Evolutionary conservation across 2,113 vertebrate species (phyloP).

Genomic region (Nannobrachium achirus): DNA sequence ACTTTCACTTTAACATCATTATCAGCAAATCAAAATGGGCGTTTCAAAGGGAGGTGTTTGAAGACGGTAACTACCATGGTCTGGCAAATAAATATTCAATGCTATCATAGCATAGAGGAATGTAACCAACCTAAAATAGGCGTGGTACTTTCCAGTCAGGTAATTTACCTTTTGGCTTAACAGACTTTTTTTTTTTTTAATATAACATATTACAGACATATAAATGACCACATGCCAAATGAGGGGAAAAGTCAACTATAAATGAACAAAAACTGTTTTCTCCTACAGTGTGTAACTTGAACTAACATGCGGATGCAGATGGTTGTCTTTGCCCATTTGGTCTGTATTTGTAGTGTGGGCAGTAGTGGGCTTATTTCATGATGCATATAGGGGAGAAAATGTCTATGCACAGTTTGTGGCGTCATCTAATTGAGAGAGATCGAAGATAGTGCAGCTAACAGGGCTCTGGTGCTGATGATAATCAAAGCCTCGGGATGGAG

Average conservation of each 20-base stretch:
- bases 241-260: constrained; percentile 20
- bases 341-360: constrained; percentile 50
- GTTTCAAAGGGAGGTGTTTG: constrained; percentile 63
- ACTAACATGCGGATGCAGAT: constrained; percentile 55
- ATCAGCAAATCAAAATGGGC: constrained; percentile 55
- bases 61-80: constrained; percentile 59
- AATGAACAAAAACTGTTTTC: constrained; percentile 27
- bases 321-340: constrained; percentile 61
- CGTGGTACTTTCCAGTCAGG: constrained; percentile 53
- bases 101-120: constrained; percentile 38
- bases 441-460: constrained; percentile 42
- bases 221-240: constrained; percentile 49
- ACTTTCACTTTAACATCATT: constrained; percentile 47
- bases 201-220: constrained; percentile 47
- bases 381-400: not conserved
- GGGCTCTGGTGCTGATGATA: constrained; percentile 4
- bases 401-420: constrained; percentile 55
- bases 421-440: constrained; percentile 49
- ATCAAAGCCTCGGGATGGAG: constrained; percentile 20
- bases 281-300: constrained; percentile 48
- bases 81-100: constrained; percentile 71
- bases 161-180: constrained; percentile 67
- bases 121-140: constrained; percentile 16
- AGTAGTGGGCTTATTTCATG: constrained; percentile 23
- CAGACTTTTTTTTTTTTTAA: constrained; percentile 37